Base-by-base conservation (phyloP, 2,888 invertebrate genomes). In the Rhyacophila evoluta region DNA sequence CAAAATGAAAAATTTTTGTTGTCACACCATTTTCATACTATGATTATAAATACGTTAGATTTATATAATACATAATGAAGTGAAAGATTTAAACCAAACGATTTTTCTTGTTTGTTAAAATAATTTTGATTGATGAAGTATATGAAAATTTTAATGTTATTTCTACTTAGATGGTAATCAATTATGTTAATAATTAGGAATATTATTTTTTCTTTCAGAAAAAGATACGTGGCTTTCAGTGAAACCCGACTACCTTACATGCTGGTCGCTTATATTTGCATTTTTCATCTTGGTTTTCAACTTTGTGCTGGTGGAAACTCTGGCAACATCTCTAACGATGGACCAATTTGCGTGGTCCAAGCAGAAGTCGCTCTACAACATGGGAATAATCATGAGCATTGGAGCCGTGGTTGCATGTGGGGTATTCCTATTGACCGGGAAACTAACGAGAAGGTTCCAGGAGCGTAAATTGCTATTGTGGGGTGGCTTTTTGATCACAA, bases 271-370 rank as follows among this genome's bases (percentile, higher is more conserved):
- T 82, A 93, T 96, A 83, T 89, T 91, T 68, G 94, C 95, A 11
- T 96, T 96, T 86, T 96, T 95, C 86, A 93, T 95, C 82, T 89
- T 96, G 83, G 94, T 95, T 75, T 96, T 96, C 86, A 96, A 95
- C 89, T 96, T 96, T 87, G 96, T 97, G 84, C 90, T 97, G 81
- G 89, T 96, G 83, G 97, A 97, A 91, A 96, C 96, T 71, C 89
- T 96, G 83, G 96, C 94, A 25, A 95, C 96, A 8, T 92, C 95
- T 1, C 89, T 97, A 75, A 95, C 95, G 33, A 96, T 95, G 94
- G 96, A 97, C 86, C 95, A 96, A 88, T 96, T 96, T 87, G 96
- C 93, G 33, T 96, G 96, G 96, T 91, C 92, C 79, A 94, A 95
- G 87, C 87, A 89, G 72, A 92, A 94, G 85, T 93, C 96, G 10